Conservation (phyloP, 2,888 invertebrate genomes). For the Schrankia costaestrigalis region DNA sequence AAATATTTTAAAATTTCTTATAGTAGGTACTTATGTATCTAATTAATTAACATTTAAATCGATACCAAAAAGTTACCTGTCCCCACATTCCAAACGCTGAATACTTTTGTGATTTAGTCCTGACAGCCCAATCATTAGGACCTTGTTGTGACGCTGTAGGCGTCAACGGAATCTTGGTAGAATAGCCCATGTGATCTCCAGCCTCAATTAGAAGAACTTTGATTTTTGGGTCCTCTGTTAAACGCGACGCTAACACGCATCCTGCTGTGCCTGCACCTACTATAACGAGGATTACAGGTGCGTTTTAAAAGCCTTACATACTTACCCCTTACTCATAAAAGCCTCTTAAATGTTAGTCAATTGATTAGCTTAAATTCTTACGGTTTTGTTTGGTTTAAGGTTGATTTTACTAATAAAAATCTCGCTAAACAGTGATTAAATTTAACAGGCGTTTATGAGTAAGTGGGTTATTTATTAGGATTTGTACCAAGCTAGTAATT, state of each 20-base stretch:
- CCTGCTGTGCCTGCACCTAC: slow-evolving; percentile 88
- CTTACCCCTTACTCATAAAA: no score
- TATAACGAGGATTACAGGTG: slow-evolving; percentile 33
- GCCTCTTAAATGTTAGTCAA: no score
- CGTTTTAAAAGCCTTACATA: neutral
- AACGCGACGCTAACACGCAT: slow-evolving; percentile 84
- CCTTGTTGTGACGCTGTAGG: slow-evolving; percentile 85
- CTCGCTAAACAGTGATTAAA: no score
- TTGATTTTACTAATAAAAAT: no score
- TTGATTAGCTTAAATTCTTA: no score
- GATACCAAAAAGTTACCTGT: slow-evolving; percentile 65
- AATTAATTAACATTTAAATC: no score
- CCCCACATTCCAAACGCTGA: slow-evolving; percentile 84
- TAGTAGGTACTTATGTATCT: no score
- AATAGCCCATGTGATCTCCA: slow-evolving; percentile 84
- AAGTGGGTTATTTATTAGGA: no score
- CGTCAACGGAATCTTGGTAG: slow-evolving; percentile 83
- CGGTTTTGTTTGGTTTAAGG: no score
- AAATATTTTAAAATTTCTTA: no score
- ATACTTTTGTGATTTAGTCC: slow-evolving; percentile 82
- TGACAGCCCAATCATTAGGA: slow-evolving; percentile 85
- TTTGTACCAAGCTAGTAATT: no score
- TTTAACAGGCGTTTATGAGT: no score
- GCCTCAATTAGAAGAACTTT: slow-evolving; percentile 85
- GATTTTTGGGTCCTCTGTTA: slow-evolving; percentile 78